These are phyloP conservation scores for Enteromius fasciolatus DNA, from an alignment of 2,797 vertebrate species.

Conservation along the genomic window DNA sequence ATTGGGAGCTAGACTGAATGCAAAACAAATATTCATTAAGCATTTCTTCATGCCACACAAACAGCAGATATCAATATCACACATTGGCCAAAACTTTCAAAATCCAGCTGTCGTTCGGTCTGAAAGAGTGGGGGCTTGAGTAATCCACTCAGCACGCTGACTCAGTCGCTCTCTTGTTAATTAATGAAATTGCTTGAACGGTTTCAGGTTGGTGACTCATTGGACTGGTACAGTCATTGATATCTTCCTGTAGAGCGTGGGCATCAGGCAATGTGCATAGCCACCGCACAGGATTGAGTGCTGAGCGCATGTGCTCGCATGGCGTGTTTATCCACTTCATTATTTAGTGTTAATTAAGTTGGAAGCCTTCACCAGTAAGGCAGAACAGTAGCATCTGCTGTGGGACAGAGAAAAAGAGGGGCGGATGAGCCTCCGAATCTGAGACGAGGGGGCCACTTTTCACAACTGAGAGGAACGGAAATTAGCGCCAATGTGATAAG, in stretches of 20 bases:
- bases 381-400: conserved; percentile 73
- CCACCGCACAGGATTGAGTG: conserved; percentile 45
- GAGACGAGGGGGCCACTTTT: conserved; percentile 46
- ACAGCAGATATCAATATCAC: conserved; percentile 21
- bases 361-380: conserved; percentile 70
- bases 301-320: conserved; percentile 56
- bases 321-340: conserved; percentile 73
- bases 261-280: conserved; percentile 36
- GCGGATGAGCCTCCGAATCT: conserved; percentile 43
- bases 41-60: conserved; percentile 1
- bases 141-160: conserved; percentile 38
- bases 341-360: conserved; percentile 77
- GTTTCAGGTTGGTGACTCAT: conserved; percentile 51
- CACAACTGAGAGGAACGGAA: conserved; percentile 45
- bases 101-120: conserved; percentile 31
- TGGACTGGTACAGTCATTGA: conserved; percentile 37
- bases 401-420: conserved; percentile 58
- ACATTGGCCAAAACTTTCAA: conserved; percentile 23
- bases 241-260: conserved; percentile 50
- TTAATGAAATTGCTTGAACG: conserved; percentile 40
- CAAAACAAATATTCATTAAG: conserved; percentile 23
- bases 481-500: conserved; percentile 50
- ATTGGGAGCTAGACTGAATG: conserved; percentile 13
- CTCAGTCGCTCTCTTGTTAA: conserved; percentile 46
- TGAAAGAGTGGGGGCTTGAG: conserved; percentile 24